phyloP scores from a whole-genome alignment of 2,888 invertebrate species.

The Amphipyra berbera region DNA sequence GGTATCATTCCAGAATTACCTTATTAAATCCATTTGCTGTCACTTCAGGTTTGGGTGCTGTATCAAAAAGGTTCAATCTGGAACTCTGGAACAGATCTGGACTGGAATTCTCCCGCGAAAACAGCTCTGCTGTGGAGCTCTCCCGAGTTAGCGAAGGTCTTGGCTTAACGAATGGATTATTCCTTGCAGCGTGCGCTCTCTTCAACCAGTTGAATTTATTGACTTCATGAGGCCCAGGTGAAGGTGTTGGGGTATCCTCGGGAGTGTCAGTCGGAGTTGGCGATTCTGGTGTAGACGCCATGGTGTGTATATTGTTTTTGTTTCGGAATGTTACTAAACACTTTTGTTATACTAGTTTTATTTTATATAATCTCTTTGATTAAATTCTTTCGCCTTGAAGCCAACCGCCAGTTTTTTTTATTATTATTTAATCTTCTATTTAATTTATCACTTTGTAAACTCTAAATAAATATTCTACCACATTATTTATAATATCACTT shows the following conservation, averaged over 20 bases:
- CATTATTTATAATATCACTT: constrained; percentile 7
- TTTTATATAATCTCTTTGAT: not conserved
- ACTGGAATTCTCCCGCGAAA: constrained; percentile 82
- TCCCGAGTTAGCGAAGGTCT: constrained; percentile 81
- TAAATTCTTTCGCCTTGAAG: no score
- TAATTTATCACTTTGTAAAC: constrained; percentile 11
- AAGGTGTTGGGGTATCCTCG: constrained; percentile 74
- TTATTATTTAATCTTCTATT: not conserved
- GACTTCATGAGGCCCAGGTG: constrained; percentile 69
- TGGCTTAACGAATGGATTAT: constrained; percentile 81
- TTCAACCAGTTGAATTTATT: constrained; percentile 84
- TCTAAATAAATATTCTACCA: constrained; percentile 9
- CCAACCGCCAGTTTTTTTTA: not conserved
- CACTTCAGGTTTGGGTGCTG: constrained; percentile 80
- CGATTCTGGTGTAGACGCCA: constrained; percentile 60
- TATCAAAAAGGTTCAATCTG: constrained; percentile 83
- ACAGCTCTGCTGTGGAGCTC: constrained; percentile 81
- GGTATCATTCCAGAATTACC: constrained; percentile 64
- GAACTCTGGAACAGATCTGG: constrained; percentile 85
- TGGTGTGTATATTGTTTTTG: constrained; percentile 9
- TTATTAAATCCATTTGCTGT: constrained; percentile 69
- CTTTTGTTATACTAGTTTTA: not conserved
- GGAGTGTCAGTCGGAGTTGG: constrained; percentile 67
- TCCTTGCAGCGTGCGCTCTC: constrained; percentile 74
- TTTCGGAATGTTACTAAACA: constrained; percentile 1